phyloP scores from a whole-genome alignment of 2,888 invertebrate genomes.

The Meloe dianella region DNA sequence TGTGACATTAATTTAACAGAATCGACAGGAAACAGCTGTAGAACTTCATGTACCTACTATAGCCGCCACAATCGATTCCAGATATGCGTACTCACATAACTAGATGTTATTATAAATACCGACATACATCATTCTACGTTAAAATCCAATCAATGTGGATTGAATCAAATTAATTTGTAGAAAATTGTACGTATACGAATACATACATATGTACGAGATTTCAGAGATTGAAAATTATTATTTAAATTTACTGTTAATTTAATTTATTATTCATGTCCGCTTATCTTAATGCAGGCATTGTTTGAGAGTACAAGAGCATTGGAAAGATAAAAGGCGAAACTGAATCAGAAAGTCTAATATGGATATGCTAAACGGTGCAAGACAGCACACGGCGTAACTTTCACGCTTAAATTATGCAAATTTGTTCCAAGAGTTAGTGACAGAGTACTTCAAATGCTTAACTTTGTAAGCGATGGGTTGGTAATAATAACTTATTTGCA shows the following conservation, averaged over 20 bases:
- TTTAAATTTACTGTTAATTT: not conserved
- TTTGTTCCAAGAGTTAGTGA: not conserved
- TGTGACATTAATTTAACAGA: no score
- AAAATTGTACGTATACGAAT: no score
- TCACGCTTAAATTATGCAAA: slow-evolving; percentile 1
- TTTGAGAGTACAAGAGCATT: not conserved
- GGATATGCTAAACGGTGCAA: not conserved
- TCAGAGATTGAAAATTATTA: not conserved
- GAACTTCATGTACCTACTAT: no score
- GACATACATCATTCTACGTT: no score
- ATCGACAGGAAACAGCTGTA: no score
- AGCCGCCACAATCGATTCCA: no score
- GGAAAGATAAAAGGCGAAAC: not conserved
- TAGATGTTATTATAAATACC: no score
- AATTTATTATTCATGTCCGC: not conserved
- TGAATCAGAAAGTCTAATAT: not conserved
- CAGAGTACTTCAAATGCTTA: not conserved
- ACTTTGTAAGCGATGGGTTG: not conserved
- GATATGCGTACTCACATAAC: no score
- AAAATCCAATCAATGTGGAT: no score
- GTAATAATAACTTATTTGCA: not conserved
- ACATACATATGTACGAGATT: no score
- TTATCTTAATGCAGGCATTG: not conserved
- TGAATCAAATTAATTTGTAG: no score
- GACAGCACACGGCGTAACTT: not conserved